A percentile compares a stretch with the other conserved stretches of the same genome.
Conservation (phyloP, 2,797 vertebrate species). For the Chelon labrosus region DNA sequence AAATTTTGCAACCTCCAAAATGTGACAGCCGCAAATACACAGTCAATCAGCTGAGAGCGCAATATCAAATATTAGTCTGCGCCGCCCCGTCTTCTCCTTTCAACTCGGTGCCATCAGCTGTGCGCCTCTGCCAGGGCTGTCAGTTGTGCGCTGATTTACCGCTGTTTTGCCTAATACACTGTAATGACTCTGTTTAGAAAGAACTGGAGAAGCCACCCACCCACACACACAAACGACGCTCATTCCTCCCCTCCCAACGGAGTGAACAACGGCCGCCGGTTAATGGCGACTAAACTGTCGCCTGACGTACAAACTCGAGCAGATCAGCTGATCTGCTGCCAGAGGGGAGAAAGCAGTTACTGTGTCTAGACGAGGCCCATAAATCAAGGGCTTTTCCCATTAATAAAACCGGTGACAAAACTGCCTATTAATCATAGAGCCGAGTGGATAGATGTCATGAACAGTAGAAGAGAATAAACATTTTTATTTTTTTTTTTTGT, state of each 20-base stretch:
- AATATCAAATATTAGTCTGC: conserved; percentile 55
- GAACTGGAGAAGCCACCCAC: conserved; percentile 56
- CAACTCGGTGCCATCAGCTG: conserved; percentile 54
- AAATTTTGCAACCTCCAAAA: conserved; percentile 38
- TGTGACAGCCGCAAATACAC: conserved; percentile 55
- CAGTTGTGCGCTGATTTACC: conserved; percentile 62
- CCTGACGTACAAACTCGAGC: conserved; percentile 28
- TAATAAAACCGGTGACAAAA: conserved; percentile 67
- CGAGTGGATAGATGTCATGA: conserved; percentile 32
- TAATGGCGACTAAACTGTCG: conserved; percentile 47
- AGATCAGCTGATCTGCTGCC: conserved; percentile 60
- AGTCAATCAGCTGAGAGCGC: conserved; percentile 49
- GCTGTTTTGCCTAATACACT: conserved; percentile 62
- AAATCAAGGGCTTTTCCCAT: conserved; percentile 64
- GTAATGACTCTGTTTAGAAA: conserved; percentile 63
- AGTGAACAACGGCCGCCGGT: conserved; percentile 25
- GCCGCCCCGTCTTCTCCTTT: conserved; percentile 53
- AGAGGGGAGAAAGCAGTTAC: conserved; percentile 46
- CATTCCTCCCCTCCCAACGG: not conserved
- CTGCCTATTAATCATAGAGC: conserved; percentile 60
- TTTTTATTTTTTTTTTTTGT: not conserved
- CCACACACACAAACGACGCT: conserved; percentile 3
- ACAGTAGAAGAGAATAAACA: conserved; percentile 36
- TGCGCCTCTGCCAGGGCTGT: conserved; percentile 59
- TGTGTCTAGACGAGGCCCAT: conserved; percentile 67